Percentiles rank a stretch among this genome's conserved stretches.
phyloP scores from a whole-genome alignment of 2,888 invertebrate species.

The Oxytorus armatus region DNA sequence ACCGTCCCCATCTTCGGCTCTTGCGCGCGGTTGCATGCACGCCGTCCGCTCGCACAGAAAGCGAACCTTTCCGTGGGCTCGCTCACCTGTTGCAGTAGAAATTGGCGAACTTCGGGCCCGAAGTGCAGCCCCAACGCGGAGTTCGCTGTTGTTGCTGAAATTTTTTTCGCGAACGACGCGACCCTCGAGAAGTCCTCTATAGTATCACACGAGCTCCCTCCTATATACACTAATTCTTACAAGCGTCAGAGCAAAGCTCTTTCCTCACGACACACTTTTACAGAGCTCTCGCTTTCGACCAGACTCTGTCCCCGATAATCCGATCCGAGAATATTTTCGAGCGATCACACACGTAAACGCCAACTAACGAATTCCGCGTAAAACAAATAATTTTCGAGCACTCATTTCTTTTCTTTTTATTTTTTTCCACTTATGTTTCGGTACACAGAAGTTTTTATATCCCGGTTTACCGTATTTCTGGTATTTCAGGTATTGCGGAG shows the following conservation, averaged over 20 bases:
- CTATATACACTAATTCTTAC: conserved; percentile 40
- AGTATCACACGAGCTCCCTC: conserved; percentile 13
- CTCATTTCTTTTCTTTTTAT: conserved; percentile 27
- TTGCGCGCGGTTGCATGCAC: conserved; percentile 62
- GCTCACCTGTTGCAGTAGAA: conserved; percentile 71
- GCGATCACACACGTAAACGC: neutral
- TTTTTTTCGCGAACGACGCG: conserved; percentile 3
- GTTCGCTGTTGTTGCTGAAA: conserved; percentile 40
- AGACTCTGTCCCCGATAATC: conserved; percentile 29
- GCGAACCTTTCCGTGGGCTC: conserved; percentile 56
- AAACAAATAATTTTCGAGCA: conserved; percentile 11
- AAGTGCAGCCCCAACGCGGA: conserved; percentile 52
- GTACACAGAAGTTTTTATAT: conserved; percentile 61
- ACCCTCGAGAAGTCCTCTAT: conserved; percentile 34
- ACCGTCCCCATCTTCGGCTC: conserved; percentile 65
- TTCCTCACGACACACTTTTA: conserved; percentile 58
- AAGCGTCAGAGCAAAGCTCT: conserved; percentile 22
- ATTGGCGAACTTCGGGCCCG: conserved; percentile 46
- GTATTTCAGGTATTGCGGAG: conserved; percentile 67
- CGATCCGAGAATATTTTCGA: conserved; percentile 4
- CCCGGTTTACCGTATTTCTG: conserved; percentile 66
- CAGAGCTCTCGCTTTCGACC: conserved; percentile 37
- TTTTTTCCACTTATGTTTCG: conserved; percentile 64
- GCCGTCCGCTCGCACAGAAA: conserved; percentile 56
- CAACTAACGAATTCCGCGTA: conserved; percentile 14